Conservation (phyloP, 1,140 invertebrate species). For the Drosophila subpulchrella region DNA sequence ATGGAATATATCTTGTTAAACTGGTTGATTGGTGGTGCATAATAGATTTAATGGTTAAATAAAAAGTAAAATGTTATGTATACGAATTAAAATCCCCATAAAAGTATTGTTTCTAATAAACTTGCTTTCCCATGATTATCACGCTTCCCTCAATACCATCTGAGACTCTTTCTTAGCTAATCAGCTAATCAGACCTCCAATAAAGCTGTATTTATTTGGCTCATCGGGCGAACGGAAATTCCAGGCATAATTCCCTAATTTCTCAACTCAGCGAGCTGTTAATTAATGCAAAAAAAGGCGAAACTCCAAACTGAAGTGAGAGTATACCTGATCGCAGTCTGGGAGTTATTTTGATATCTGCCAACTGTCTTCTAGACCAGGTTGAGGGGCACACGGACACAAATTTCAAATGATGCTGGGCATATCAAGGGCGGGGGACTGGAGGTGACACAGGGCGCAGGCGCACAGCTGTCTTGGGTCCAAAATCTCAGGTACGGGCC, state of each 20-base stretch:
- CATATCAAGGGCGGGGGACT: conserved; percentile 10
- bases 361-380: conserved; percentile 39
- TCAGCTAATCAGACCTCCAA: conserved; percentile 56
- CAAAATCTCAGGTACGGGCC: conserved; percentile 52
- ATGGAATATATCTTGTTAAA: too few species aligned
- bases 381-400: conserved; percentile 5
- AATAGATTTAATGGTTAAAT: too few species aligned
- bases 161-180: conserved; percentile 32
- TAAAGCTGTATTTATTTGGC: conserved; percentile 43
- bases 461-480: conserved; percentile 71
- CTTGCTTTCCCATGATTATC: conserved; percentile 1
- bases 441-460: conserved; percentile 64
- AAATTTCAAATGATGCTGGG: conserved; percentile 47
- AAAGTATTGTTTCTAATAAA: background rate
- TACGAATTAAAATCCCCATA: background rate
- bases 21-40: too few species aligned
- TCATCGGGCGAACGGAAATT: conserved; percentile 68
- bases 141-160: conserved; percentile 44
- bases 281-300: conserved; percentile 61
- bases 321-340: conserved; percentile 19
- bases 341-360: conserved; percentile 23
- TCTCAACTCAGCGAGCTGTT: conserved; percentile 72
- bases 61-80: background rate
- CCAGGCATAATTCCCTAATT: conserved; percentile 81
- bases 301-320: conserved; percentile 14